Evolutionary conservation across 2,113 vertebrate genomes (phyloP), one percentile per base, ranked within the genome.

Genomic region (Hippocampus abdominalis): DNA sequence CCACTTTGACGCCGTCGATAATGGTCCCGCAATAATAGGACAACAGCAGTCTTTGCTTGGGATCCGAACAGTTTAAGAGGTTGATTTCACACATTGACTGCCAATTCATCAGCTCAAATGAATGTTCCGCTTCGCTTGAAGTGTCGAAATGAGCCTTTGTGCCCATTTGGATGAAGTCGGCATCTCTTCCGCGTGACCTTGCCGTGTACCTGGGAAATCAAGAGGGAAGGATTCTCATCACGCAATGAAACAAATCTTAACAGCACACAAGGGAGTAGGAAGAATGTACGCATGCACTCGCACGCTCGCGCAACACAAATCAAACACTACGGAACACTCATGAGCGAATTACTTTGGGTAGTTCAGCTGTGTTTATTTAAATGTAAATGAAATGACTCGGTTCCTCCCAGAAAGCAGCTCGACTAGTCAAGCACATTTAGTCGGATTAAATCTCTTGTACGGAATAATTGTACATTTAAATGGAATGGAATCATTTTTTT

Each of bases 321-420:
- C 69, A 80, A 49, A 32, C 15, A 51, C 81, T 66, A 66, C 60
- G 56, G 68, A 82, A 73, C 68, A 66, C 66, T 54, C 61, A 69
- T 62, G 5, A 8, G 60, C 29, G 8, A 76, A 80, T 83, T 81
- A 77, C 87, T 78, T 71, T 77, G 63, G 78, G 81, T 70, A 78
- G 74, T 83, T 70, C 80, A 32, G 57, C 27, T 32, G 27, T 86
- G 77, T 78, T 81, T 79, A 90, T 90, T 91, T 89, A 92, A 88
- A 90, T 91, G 89, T 84, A 90, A 91, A 90, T 91, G 20, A 82
- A 82, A 73, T 71, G 65, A 49, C 56, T 51, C 8, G 48, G 71
- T 81, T 75, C 66, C 59, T 77, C 21, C n/a, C 15, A 71, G 77
- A 71, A 60, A 57, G 21, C 40, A 62, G 73, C 69, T 63, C 53